Conservation (phyloP, 2,888 invertebrate species). For the Rhamphomyia laevipes region DNA sequence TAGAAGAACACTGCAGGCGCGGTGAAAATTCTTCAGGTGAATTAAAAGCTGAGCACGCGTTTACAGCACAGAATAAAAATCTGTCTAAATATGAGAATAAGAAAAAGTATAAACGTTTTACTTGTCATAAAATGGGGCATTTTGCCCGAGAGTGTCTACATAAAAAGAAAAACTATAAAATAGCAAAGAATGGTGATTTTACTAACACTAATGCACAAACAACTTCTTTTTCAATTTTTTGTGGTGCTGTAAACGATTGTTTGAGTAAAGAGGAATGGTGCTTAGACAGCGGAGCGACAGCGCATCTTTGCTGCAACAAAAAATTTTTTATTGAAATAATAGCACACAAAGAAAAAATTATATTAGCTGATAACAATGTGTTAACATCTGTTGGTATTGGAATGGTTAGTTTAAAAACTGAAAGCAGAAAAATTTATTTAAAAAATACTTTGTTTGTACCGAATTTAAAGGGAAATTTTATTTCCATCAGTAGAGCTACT, state of each 20-base stretch:
- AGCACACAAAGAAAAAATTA: neutral
- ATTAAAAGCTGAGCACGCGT: neutral
- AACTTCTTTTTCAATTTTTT: neutral
- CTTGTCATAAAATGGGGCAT: neutral
- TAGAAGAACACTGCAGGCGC: neutral
- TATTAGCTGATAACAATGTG: too few species aligned
- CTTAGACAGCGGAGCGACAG: neutral
- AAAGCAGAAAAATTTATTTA: neutral
- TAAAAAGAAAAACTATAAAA: neutral
- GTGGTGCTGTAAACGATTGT: neutral
- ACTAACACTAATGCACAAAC: neutral
- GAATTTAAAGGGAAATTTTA: neutral
- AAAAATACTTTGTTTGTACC: neutral
- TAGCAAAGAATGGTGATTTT: too few species aligned
- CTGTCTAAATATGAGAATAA: neutral
- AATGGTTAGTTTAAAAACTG: neutral
- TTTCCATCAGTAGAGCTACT: neutral
- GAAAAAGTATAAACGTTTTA: neutral
- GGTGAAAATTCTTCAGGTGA: neutral
- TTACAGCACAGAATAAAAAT: neutral
- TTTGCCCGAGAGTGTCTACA: neutral
- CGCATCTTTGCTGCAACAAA: neutral
- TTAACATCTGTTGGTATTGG: neutral
- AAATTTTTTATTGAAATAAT: neutral
- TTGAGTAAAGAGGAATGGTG: neutral